Evolutionary conservation across 1,140 invertebrate species (phyloP).

Genomic region (Steinernema khuongi): DNA sequence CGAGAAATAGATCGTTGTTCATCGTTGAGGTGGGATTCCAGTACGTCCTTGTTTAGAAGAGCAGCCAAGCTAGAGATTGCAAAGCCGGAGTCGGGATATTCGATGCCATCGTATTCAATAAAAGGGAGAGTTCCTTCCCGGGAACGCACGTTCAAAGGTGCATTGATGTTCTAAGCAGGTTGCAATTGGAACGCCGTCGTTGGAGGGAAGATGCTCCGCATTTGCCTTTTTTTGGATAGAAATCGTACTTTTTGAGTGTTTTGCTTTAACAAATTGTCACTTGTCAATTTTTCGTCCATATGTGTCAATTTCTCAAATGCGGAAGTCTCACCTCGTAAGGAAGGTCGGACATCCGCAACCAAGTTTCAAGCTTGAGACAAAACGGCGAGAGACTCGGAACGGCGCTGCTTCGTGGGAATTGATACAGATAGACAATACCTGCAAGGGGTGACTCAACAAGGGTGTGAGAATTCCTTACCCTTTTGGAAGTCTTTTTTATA

Average conservation of each 20-base stretch:
- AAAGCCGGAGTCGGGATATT: conserved; percentile 80
- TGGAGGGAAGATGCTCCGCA: too few species aligned
- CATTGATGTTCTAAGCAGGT: background rate
- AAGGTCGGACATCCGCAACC: conserved; percentile 77
- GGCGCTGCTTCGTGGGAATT: conserved; percentile 75
- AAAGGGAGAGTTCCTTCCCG: conserved; percentile 87
- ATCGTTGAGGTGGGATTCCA: conserved; percentile 72
- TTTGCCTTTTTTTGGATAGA: too few species aligned
- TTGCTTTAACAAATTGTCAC: too few species aligned
- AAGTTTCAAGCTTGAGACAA: conserved; percentile 88
- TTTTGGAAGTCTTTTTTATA: conserved; percentile 32
- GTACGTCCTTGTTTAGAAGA: conserved; percentile 71
- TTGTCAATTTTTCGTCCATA: too few species aligned
- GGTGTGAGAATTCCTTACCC: conserved; percentile 9
- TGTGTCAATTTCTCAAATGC: too few species aligned
- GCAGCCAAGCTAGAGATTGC: conserved; percentile 78
- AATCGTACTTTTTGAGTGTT: too few species aligned
- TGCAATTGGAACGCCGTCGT: too few species aligned
- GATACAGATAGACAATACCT: conserved; percentile 73
- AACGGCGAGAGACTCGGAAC: conserved; percentile 82
- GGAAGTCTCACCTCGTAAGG: conserved; percentile 86
- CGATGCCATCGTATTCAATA: conserved; percentile 82
- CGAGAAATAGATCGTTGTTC: conserved; percentile 80
- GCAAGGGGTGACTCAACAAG: background rate
- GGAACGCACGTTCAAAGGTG: conserved; percentile 61